phyloP scores from a whole-genome alignment of 2,113 vertebrate genomes.

The Gopherus evgoodei region DNA sequence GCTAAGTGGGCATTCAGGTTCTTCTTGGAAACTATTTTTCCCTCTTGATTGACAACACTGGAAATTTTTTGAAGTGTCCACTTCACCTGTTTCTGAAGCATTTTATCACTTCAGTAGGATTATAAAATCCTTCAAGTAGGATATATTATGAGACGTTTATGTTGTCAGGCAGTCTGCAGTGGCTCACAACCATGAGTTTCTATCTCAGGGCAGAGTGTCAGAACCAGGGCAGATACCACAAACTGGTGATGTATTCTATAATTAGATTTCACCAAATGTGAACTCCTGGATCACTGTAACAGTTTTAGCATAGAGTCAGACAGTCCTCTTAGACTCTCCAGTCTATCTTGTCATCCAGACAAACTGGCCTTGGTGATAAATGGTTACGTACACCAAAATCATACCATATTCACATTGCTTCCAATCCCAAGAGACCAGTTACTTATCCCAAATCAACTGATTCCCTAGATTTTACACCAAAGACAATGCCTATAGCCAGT shows the following conservation, averaged over 20 bases:
- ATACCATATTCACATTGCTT: background rate
- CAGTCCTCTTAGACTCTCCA: background rate
- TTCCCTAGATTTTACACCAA: background rate
- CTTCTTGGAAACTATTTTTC: background rate
- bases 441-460: background rate
- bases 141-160: background rate
- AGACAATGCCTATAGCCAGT: background rate
- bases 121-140: background rate
- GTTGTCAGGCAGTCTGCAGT: background rate
- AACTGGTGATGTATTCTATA: background rate
- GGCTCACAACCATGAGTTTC: background rate
- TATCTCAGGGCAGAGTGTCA: background rate
- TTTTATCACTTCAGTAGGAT: background rate
- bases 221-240: background rate
- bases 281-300: background rate
- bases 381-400: too few species aligned
- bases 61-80: background rate
- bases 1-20: background rate
- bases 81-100: background rate
- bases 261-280: background rate
- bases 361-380: background rate
- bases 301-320: background rate
- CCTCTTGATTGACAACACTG: background rate
- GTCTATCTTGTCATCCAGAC: background rate
- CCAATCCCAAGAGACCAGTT: background rate